These are phyloP conservation scores for Nesometra sesokonis DNA, from an alignment of 35 echinoderm and acorn worm genomes.

Conservation along the genomic window DNA sequence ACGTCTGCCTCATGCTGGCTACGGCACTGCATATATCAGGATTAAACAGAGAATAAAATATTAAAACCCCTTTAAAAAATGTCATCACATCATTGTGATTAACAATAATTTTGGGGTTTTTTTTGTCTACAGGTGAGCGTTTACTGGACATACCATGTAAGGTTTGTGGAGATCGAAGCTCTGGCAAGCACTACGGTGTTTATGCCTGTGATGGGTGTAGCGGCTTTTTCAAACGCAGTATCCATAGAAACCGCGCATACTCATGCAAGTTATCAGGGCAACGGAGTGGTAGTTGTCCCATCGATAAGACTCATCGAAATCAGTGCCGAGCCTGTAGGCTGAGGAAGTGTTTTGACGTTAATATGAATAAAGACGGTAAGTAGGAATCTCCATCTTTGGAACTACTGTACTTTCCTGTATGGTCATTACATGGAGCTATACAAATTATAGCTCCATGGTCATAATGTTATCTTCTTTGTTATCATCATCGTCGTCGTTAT, in stretches of 20 bases:
- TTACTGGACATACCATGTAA: conserved; percentile 92
- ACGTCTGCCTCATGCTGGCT: no score
- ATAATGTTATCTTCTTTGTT: no score
- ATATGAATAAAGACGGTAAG: conserved; percentile 99
- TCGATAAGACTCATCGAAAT: conserved; percentile 96
- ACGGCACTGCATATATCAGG: no score
- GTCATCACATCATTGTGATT: no score
- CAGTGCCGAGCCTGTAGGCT: conserved; percentile 90
- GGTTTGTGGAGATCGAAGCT: conserved; percentile 90
- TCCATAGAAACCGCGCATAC: conserved; percentile 79
- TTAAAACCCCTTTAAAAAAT: no score
- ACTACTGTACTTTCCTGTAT: no score
- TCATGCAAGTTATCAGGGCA: conserved; percentile 78
- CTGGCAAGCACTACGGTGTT: conserved; percentile 95
- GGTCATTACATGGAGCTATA: no score
- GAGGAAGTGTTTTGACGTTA: conserved; percentile 84
- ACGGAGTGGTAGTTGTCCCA: conserved; percentile 60
- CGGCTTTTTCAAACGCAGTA: conserved; percentile 96
- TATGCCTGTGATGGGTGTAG: conserved; percentile 99
- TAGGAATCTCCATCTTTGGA: background rate
- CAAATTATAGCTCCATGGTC: no score
- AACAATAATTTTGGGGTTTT: no score
- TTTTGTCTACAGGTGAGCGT: conserved; percentile 35
- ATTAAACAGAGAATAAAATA: no score
- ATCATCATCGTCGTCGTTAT: no score